Evolutionary conservation across 2,888 invertebrate species (phyloP).

Genomic region (Limulus polyphemus): DNA sequence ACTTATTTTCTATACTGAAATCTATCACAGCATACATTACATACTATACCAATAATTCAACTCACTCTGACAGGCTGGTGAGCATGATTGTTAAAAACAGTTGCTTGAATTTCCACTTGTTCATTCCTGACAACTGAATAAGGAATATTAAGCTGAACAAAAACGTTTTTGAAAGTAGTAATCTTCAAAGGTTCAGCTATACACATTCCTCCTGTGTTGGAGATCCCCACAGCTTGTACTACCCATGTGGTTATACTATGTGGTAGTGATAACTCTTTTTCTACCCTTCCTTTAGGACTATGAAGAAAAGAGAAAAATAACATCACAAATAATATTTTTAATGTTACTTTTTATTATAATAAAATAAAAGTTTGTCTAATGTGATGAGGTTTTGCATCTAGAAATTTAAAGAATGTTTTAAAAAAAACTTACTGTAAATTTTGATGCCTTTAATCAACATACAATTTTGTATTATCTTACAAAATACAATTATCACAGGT

Average conservation of each 20-base stretch:
- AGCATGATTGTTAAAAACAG: constrained; percentile 26
- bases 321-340: not conserved
- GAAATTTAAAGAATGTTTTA: too few relatives aligned
- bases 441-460: too few relatives aligned
- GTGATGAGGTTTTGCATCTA: too few relatives aligned
- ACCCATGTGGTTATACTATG: constrained; percentile 29
- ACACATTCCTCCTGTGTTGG: constrained; percentile 23
- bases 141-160: constrained; percentile 26
- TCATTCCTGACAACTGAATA: constrained; percentile 28
- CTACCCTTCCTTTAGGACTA: constrained; percentile 10
- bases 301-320: constrained; percentile 1
- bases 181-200: constrained; percentile 19
- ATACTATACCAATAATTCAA: too few relatives aligned
- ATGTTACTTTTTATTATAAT: not conserved
- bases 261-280: constrained; percentile 17
- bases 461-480: too few relatives aligned
- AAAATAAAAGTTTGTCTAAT: constrained; percentile 4
- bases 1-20: too few relatives aligned
- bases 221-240: constrained; percentile 23
- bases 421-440: too few relatives aligned
- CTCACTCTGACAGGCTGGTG: not conserved
- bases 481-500: too few relatives aligned
- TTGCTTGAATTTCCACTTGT: constrained; percentile 26
- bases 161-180: constrained; percentile 22
- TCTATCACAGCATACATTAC: too few relatives aligned